Base-by-base conservation (phyloP, 2,797 vertebrate species). In the Dallia pectoralis region DNA sequence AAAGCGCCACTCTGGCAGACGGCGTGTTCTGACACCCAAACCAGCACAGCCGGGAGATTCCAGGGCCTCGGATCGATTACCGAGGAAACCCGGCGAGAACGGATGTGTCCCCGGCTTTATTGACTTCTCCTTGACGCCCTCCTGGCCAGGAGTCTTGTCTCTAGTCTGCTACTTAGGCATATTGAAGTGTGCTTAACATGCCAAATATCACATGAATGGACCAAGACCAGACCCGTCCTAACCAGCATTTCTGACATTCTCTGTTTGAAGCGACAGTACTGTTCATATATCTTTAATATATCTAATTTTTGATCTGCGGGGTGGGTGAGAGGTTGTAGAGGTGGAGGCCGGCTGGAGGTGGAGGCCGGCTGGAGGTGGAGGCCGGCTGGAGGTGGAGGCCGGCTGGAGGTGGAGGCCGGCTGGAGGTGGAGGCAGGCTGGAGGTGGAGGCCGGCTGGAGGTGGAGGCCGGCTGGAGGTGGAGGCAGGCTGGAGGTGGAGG, bases 181-280 rank as follows among this genome's bases (percentile, higher is more conserved):
- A 63, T 63, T 27, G 12, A 29, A 32, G 61, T 30, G 4, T 30
- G 61, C 25, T 63, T 29, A 30, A 63, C 61, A 29, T 63, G 29
- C 61, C 22, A 70, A 78, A 82, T 86, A 86, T 83, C 84, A 84
- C 79, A 32, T 81, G 49, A 74, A 67, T 25, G 65, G 59, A 0
- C 19, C 62, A 83, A 80, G 84, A 86, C 72, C 82, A 79, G 59
- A 22, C 84, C 74, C 66, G 49, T 63, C 72, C 56, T 6, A 32
- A 29, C 59, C 65, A 12, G 59, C 59, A 62, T 32, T 29, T 29
- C 61, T 63, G 25, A 30, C 61, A 63, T 63, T 63, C 61, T 63
- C 29, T 29, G 25, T 11, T 29, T 29, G 1, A 29, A 16, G 14
- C 27, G 29, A 16, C 8, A 14, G 15, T 62, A 25, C 27, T n/a